Evolutionary conservation across 2,113 vertebrate species (phyloP).

Genomic region (Opisthocomus hoazin): DNA sequence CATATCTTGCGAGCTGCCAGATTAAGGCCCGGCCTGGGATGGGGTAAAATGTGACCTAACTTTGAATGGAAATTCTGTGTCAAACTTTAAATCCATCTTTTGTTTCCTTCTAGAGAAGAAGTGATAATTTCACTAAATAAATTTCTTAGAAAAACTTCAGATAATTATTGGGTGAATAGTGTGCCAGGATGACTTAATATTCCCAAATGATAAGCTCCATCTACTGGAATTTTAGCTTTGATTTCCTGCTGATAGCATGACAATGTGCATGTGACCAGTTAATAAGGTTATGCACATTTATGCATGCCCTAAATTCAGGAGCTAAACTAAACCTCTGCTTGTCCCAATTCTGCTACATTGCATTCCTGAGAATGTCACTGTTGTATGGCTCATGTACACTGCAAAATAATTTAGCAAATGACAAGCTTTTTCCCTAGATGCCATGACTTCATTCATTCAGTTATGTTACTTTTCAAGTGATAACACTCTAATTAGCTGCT

Average conservation of each 20-base stretch:
- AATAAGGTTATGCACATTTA: not conserved
- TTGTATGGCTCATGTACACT: constrained; percentile 33
- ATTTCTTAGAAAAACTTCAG: not conserved
- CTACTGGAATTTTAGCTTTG: not conserved
- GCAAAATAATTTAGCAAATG: constrained; percentile 34
- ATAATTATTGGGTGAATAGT: not conserved
- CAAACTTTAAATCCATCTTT: not conserved
- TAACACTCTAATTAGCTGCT: constrained; percentile 77
- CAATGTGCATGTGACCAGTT: not conserved
- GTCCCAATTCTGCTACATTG: not conserved
- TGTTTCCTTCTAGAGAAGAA: not conserved
- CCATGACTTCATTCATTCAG: constrained; percentile 58
- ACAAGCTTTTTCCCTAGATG: constrained; percentile 61
- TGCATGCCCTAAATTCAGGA: not conserved
- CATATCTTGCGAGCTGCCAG: fast-evolving
- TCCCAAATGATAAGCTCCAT: not conserved
- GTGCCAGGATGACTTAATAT: not conserved
- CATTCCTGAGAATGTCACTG: constrained; percentile 43
- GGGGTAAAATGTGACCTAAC: not conserved
- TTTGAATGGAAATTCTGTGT: not conserved
- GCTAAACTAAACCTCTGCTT: not conserved
- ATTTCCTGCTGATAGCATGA: not conserved
- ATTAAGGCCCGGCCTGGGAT: not conserved
- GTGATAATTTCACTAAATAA: not conserved
- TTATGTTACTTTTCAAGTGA: constrained; percentile 71